These are phyloP conservation scores for Prietella phreatophila DNA, from an alignment of 2,113 vertebrate genomes.

Conservation along the genomic window DNA sequence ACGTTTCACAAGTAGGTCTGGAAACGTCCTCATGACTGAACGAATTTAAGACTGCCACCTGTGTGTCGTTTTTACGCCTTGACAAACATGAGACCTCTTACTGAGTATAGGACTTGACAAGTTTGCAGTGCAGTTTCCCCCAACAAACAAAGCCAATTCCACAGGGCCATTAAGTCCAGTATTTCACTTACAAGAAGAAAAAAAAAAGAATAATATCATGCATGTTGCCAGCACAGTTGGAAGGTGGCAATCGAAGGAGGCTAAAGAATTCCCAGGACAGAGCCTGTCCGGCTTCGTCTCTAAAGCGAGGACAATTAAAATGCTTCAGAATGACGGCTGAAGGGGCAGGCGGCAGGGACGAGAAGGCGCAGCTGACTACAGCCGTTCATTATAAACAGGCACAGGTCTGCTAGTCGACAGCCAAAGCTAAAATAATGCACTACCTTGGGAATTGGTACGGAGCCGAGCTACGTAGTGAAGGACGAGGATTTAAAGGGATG, in stretches of 20 bases:
- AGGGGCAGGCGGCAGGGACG: slow-evolving; percentile 27
- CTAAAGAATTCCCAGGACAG: slow-evolving; percentile 43
- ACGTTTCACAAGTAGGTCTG: not conserved
- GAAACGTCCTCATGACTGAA: not conserved
- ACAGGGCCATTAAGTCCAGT: slow-evolving; percentile 8
- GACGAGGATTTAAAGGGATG: slow-evolving; percentile 25
- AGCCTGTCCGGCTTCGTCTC: slow-evolving; percentile 50
- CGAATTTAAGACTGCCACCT: not conserved
- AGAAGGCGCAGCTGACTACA: slow-evolving; percentile 44
- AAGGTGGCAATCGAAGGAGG: slow-evolving; percentile 11
- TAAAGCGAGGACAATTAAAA: slow-evolving; percentile 57
- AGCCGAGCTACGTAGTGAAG: slow-evolving; percentile 23
- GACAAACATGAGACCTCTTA: not conserved
- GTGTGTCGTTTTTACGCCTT: not conserved
- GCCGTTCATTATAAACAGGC: slow-evolving; percentile 56
- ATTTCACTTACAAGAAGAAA: slow-evolving; percentile 25
- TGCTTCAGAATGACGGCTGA: slow-evolving; percentile 52
- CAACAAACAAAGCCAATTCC: slow-evolving; percentile 7
- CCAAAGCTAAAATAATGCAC: slow-evolving; percentile 49
- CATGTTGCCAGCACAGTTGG: not conserved
- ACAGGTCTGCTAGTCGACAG: slow-evolving; percentile 39
- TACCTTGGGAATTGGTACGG: slow-evolving; percentile 29
- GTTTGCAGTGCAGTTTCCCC: not conserved
- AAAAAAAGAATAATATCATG: not conserved
- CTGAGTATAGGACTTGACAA: not conserved